Evolutionary conservation across 2,797 vertebrate species (phyloP), one percentile per base, ranked within the genome.

Genomic region (Merluccius polli): DNA sequence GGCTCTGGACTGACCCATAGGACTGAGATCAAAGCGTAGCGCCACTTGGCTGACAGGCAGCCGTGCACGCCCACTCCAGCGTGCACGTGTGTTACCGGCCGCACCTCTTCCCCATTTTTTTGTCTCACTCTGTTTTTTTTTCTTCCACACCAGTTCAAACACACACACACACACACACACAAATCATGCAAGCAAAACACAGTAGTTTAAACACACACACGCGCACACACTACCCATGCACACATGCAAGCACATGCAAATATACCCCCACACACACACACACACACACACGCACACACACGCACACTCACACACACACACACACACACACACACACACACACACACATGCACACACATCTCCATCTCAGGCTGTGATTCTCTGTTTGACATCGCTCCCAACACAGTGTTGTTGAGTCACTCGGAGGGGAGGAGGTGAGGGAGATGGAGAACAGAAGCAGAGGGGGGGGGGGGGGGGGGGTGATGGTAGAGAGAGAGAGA

Each of bases 11-110:
- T 86, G 84, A 87, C 82, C 85, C 88, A 89, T 87, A 52, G 59
- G 84, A 87, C 85, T 79, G 85, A 92, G 93, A 95, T 95, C 91
- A 95, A 95, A 95, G 93, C 82, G 44, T 70, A 87, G 82, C 84
- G 85, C 82, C 92, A 92, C 91, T 93, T 85, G 85, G 88, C 88
- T 91, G 89, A 90, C 86, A 85, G 86, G 87, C 84, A 87, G 87
- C 87, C 77, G 83, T 87, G 89, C 87, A 88, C 91, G 92, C 87
- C 78, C 83, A 88, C 86, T 87, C 85, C 81, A 85, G 86, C 83
- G 89, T 30, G 59, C 52, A 29, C 32, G 48, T 67, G 9, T 32
- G 71, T 73, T 67, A 48, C 73, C 69, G 36, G 69, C 59, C 33
- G n/a, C 84, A 84, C 79, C 82, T 85, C 82, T 77, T 78, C 85